A percentile compares a stretch with the other conserved stretches of the same genome.
Conservation (phyloP, 2,888 invertebrate species). For the Theretra japonica region DNA sequence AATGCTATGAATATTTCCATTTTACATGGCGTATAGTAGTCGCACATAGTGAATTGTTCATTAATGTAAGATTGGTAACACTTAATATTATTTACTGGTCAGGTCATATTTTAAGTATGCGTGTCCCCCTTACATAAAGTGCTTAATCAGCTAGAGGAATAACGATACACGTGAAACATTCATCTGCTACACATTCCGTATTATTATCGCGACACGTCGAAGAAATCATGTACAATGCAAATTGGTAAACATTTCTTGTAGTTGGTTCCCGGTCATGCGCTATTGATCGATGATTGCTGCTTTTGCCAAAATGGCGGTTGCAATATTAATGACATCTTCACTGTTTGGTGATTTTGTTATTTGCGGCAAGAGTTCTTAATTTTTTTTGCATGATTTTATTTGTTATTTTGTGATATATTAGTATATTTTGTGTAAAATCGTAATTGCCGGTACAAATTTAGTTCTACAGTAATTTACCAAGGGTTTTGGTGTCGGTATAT, state of each 20-base stretch:
- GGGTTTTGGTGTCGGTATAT: constrained; percentile 31
- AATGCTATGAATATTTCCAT: constrained; percentile 83
- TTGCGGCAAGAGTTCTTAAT: constrained; percentile 3
- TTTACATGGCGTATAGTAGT: constrained; percentile 84
- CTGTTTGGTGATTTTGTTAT: constrained; percentile 32
- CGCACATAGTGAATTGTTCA: constrained; percentile 85
- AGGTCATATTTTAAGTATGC: constrained; percentile 74
- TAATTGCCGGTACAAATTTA: background rate
- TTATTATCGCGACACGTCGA: constrained; percentile 38
- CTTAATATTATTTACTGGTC: constrained; percentile 80
- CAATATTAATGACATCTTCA: constrained; percentile 37
- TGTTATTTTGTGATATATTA: constrained; percentile 12
- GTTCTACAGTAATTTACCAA: background rate
- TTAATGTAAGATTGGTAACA: constrained; percentile 86
- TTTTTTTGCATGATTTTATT: constrained; percentile 19
- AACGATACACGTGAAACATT: constrained; percentile 70
- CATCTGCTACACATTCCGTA: constrained; percentile 60
- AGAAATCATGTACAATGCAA: constrained; percentile 39
- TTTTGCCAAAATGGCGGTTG: constrained; percentile 62
- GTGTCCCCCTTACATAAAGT: constrained; percentile 76
- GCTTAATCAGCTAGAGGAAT: constrained; percentile 70
- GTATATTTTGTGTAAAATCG: constrained; percentile 9
- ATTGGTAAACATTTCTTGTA: constrained; percentile 44
- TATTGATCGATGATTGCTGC: constrained; percentile 37
- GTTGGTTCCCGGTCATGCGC: constrained; percentile 35